These are phyloP conservation scores for Platerodrilus igneus DNA, from an alignment of 2,888 invertebrate genomes.

Conservation along the genomic window DNA sequence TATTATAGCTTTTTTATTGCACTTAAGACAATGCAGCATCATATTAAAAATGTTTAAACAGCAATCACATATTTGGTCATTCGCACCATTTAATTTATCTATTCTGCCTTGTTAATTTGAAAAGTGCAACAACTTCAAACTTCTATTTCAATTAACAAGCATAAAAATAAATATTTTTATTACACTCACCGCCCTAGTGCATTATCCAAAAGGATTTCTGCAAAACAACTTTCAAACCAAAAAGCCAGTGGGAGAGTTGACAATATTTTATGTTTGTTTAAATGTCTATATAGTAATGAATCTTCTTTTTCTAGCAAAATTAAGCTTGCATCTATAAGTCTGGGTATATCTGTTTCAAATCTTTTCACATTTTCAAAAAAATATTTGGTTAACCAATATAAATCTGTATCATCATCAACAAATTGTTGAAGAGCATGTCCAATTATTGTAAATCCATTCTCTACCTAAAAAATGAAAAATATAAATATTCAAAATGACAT, in stretches of 20 bases:
- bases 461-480: slow-evolving; percentile 44
- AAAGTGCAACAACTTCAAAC: not conserved
- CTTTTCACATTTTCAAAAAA: slow-evolving; percentile 66
- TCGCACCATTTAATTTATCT: too few relatives aligned
- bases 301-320: slow-evolving; percentile 75
- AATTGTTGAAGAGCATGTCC: slow-evolving; percentile 66
- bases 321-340: slow-evolving; percentile 63
- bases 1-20: too few relatives aligned
- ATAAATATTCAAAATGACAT: too few relatives aligned
- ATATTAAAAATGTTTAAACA: too few relatives aligned
- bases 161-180: too few relatives aligned
- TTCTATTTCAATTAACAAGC: too few relatives aligned
- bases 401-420: slow-evolving; percentile 70
- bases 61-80: too few relatives aligned
- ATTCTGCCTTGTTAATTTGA: too few relatives aligned
- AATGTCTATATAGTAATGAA: slow-evolving; percentile 61
- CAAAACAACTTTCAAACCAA: slow-evolving; percentile 83
- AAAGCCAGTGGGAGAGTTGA: slow-evolving; percentile 63
- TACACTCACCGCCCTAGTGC: slow-evolving; percentile 66
- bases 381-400: slow-evolving; percentile 78
- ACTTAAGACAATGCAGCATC: too few relatives aligned
- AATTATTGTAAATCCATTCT: slow-evolving; percentile 57
- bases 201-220: slow-evolving; percentile 72
- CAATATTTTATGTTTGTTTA: slow-evolving; percentile 61
- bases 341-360: slow-evolving; percentile 61